These are phyloP conservation scores for Euleptes europaea DNA, from an alignment of 2,113 vertebrate genomes.

Conservation along the genomic window DNA sequence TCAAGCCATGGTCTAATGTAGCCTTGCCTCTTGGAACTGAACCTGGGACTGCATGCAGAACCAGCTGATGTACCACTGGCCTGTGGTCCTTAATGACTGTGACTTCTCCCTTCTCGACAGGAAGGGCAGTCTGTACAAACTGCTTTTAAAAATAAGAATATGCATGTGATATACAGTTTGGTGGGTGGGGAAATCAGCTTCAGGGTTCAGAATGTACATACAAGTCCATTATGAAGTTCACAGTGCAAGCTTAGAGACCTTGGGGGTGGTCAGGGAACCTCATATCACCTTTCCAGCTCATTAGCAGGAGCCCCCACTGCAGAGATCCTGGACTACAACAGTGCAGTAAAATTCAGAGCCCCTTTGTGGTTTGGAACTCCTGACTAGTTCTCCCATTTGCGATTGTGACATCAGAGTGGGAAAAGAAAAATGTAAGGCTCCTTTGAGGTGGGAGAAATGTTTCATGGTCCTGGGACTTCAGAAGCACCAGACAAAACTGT, in stretches of 20 bases:
- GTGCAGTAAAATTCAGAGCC: background rate
- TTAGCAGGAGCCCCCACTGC: background rate
- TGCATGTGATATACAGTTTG: background rate
- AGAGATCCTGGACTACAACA: background rate
- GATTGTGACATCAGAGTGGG: background rate
- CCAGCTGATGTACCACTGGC: too few relatives aligned
- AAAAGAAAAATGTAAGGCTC: background rate
- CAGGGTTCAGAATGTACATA: background rate
- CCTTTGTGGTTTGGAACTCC: background rate
- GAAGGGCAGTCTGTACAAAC: too few relatives aligned
- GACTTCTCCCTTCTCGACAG: too few relatives aligned
- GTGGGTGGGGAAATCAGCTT: background rate
- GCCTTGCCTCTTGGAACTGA: too few relatives aligned
- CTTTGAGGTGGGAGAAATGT: background rate
- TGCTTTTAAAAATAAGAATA: background rate
- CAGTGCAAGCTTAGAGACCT: background rate
- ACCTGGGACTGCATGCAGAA: too few relatives aligned
- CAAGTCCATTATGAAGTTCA: background rate
- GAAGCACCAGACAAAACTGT: background rate
- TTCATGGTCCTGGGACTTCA: background rate
- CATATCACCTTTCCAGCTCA: background rate
- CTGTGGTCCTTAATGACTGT: too few relatives aligned
- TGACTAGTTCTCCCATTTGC: background rate
- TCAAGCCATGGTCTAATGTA: too few relatives aligned
- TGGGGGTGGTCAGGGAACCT: background rate